Base-by-base conservation (phyloP, 37 sponge, comb jelly and placozoan genomes). In the Chondrosia reniformis region DNA sequence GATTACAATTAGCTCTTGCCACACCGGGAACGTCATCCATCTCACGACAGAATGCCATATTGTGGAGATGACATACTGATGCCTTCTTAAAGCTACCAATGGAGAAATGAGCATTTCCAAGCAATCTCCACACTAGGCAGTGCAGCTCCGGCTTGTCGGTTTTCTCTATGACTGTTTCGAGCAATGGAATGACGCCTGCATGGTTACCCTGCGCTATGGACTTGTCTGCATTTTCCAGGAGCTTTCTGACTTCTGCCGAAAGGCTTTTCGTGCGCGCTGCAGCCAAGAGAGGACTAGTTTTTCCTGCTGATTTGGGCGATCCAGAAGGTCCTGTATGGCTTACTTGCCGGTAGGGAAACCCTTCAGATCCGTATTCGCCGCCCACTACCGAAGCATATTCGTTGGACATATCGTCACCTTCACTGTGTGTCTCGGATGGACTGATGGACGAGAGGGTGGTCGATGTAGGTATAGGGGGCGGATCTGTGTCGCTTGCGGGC, bases 11-110 rank as follows among this genome's bases (percentile, higher is more conserved):
- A 0, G 88, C 88, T 49, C 63, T 84, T 32, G 82, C 83, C 74
- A 86, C 32, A 0, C 92, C 93, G 5, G 43, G 30, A 33, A 76
- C 85, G 52, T 92, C 89, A 10, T 74, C 71, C 1, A 84, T 42
- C 64, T 84, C 88, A 38, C 84, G 38, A 67, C 92, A 91, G 45
- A 80, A 77, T 31, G 88, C 88, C 40, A 91, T 79, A 54, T 87
- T 59, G 58, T 87, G 92, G 8, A 91, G 54, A 55, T 84, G 76
- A 45, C 85, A 84, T 22, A 77, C 45, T 0, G 88, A 84, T 1
- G 92, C 85, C 75, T 82, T 84, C 58, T 80, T 76, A 77, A 62
- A 81, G 46, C 84, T 59, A 2, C 82, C 83, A 32, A 84, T 19
- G 10, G 71, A 45, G 28, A 87, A 49, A 34, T 84, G 85, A 5